These are phyloP conservation scores for Elegia similella DNA, from an alignment of 2,888 invertebrate species.

Conservation along the genomic window DNA sequence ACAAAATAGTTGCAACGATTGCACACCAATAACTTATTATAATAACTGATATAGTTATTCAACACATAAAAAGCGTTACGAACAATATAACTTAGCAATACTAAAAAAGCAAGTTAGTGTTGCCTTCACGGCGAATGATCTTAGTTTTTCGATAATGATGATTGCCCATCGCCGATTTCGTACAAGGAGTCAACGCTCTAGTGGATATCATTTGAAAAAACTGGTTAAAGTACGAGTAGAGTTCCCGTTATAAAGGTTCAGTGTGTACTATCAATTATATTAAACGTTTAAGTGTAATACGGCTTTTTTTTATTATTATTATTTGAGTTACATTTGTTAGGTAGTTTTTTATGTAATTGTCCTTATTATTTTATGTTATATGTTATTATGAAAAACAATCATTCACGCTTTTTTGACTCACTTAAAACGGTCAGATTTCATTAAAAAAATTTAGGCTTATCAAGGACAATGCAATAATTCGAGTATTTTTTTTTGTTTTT, in stretches of 20 bases:
- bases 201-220: constrained; percentile 10
- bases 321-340: too few relatives aligned
- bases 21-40: not conserved
- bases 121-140: constrained; percentile 36
- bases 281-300: too few relatives aligned
- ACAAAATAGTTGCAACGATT: constrained; percentile 6
- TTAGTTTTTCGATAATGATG: constrained; percentile 25
- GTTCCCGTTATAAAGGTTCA: not conserved
- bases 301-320: too few relatives aligned
- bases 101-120: constrained; percentile 1
- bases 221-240: not conserved
- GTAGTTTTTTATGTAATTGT: too few relatives aligned
- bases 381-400: too few relatives aligned
- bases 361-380: too few relatives aligned
- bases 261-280: not conserved
- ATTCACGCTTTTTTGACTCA: too few relatives aligned
- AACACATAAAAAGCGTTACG: not conserved
- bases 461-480: too few relatives aligned
- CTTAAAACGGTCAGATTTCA: too few relatives aligned
- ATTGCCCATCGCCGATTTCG: constrained; percentile 43
- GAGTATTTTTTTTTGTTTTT: too few relatives aligned
- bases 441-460: too few relatives aligned
- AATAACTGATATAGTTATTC: not conserved
- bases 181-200: constrained; percentile 26
- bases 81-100: not conserved